A percentile compares a stretch with the other conserved stretches of the same genome.
Conservation (phyloP, 2,113 vertebrate genomes). For the Rhadina sibilatrix region DNA sequence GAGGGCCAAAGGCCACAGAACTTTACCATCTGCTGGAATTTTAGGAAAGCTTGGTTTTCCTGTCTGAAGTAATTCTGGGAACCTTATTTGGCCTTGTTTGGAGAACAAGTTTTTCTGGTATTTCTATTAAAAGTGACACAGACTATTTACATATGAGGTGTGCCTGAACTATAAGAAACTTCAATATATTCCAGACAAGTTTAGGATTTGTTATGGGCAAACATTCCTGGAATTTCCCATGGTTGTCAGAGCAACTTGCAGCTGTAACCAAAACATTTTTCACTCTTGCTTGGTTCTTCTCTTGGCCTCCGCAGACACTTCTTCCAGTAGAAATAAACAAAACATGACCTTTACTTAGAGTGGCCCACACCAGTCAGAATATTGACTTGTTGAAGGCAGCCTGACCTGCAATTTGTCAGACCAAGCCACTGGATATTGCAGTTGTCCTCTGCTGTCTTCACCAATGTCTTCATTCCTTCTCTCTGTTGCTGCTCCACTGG, state of each 20-base stretch:
- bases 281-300: neutral
- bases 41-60: neutral
- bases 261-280: slow-evolving; percentile 10
- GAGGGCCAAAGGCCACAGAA: neutral
- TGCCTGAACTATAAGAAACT: slow-evolving; percentile 9
- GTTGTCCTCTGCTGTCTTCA: neutral
- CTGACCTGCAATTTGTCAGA: neutral
- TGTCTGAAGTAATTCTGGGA: neutral
- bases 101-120: neutral
- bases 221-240: neutral
- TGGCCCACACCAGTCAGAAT: neutral
- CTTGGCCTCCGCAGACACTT: neutral
- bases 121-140: neutral
- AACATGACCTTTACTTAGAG: neutral
- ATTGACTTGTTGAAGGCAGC: neutral
- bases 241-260: neutral
- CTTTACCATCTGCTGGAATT: neutral
- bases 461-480: neutral
- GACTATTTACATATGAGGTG: slow-evolving; percentile 20
- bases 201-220: slow-evolving; percentile 2
- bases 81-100: neutral
- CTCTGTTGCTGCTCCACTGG: neutral
- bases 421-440: neutral
- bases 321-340: neutral
- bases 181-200: slow-evolving; percentile 29